These are phyloP conservation scores for Zoanthus solanderi DNA, from an alignment of 92 coral and sea anemone species.

Conservation along the genomic window DNA sequence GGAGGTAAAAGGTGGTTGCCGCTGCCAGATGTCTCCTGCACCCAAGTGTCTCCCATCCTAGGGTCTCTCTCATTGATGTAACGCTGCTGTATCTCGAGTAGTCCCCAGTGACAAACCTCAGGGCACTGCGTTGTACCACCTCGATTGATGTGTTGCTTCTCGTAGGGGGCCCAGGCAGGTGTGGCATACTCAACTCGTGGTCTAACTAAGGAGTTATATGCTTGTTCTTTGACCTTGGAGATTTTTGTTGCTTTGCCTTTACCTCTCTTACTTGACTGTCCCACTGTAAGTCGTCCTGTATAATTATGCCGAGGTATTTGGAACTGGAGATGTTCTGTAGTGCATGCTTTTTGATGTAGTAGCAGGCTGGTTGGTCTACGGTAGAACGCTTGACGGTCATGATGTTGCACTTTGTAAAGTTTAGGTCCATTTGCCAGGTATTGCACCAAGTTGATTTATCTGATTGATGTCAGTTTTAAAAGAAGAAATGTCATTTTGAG, in stretches of 20 bases:
- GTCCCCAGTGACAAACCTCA: constrained; percentile 1
- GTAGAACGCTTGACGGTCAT: neutral
- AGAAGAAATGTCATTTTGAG: constrained; percentile 37
- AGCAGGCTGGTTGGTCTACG: neutral
- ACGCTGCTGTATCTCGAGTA: constrained; percentile 12
- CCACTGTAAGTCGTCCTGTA: neutral
- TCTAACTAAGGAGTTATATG: neutral
- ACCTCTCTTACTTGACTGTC: neutral
- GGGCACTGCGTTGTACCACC: constrained; percentile 19
- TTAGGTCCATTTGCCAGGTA: too few species aligned
- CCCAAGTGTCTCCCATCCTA: neutral
- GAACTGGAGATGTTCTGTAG: constrained; percentile 18
- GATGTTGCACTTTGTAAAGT: constrained; percentile 1
- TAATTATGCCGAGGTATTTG: neutral
- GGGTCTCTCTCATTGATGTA: neutral
- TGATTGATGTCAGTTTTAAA: constrained; percentile 60
- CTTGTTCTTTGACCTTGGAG: too few species aligned
- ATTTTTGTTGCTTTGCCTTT: neutral
- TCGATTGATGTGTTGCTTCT: neutral
- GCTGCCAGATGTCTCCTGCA: constrained; percentile 20
- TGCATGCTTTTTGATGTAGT: neutral
- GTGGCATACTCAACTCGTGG: neutral
- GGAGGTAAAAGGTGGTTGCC: constrained; percentile 18
- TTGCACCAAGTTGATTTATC: neutral
- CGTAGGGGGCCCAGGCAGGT: neutral